Percentiles rank a stretch among this genome's conserved stretches.
Evolutionary conservation across 2,797 vertebrate species (phyloP).

Genomic region (Neostethus bicornis): DNA sequence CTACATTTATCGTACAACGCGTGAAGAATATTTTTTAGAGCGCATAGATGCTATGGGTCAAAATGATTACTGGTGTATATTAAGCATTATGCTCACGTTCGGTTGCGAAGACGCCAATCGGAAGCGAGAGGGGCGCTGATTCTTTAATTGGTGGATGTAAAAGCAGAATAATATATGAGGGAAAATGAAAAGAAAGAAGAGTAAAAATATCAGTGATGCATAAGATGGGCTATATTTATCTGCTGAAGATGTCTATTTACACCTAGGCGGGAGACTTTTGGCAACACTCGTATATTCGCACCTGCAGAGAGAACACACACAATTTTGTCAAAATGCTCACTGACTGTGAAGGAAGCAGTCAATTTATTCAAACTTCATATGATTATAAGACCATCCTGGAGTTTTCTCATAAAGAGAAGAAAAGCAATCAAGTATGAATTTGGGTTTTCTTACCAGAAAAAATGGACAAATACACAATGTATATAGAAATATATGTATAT

Average conservation of each 20-base stretch:
- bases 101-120: slow-evolving; percentile 4
- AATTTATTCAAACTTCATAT: not conserved
- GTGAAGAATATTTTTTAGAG: not conserved
- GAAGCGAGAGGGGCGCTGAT: not conserved
- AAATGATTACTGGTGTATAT: not conserved
- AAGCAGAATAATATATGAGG: not conserved
- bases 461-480: not conserved
- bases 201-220: not conserved
- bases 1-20: slow-evolving; percentile 6
- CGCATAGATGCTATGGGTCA: slow-evolving; percentile 6
- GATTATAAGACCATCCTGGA: not conserved
- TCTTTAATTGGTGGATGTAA: not conserved
- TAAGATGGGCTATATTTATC: slow-evolving; percentile 7
- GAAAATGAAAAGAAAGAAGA: not conserved
- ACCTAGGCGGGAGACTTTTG: slow-evolving; percentile 14
- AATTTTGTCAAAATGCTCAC: not conserved
- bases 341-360: slow-evolving; percentile 1
- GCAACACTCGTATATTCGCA: slow-evolving; percentile 3
- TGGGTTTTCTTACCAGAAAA: not conserved
- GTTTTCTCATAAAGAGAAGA: not conserved
- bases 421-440: not conserved
- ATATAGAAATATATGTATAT: no score
- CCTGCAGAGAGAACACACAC: not conserved
- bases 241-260: slow-evolving; percentile 12
- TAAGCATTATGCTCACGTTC: not conserved